Evolutionary conservation across 2,113 vertebrate genomes (phyloP), one percentile per base, ranked within the genome.

Genomic region (Thryonomys swinderianus): DNA sequence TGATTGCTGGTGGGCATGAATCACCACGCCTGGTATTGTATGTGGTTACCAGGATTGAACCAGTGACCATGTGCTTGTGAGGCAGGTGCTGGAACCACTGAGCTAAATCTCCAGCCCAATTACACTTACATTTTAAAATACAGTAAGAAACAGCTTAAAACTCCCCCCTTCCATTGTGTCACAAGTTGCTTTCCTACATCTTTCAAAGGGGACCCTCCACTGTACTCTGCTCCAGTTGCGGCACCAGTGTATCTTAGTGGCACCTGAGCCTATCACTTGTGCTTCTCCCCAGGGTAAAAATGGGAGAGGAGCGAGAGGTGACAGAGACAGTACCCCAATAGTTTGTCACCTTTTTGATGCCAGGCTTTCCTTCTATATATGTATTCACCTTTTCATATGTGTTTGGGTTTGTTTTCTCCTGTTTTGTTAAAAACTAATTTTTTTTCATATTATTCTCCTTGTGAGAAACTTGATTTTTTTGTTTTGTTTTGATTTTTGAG

Each of bases 321-420:
- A 0, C 4, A 81, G 40, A 94, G 66, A 57, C 32, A 74, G 80
- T 95, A 71, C 84, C 62, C 57, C 86, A 66, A 59, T 93, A 85
- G 91, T 76, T 7, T 57, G 82, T 91, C 69, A 80, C 67, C 87
- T 95, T 84, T 91, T 90, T 69, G 73, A 1, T 74, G 90, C 82
- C 87, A 92, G 4, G 32, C 64, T 83, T 96, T 82, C 79, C 91
- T 91, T 16, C 48, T 94, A 37, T 85, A 48, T 90, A 85, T 93
- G 61, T 40, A 79, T 45, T 34, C 79, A 71, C 64, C 45, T 37
- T 59, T 80, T n/a, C 5, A 0, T 93, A 32, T 94, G 69, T 80
- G 40, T 79, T 85, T 94, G 42, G 25, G 13, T 93, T 95, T 93
- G 66, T 95, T 90, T 95, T 80, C 62, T 94, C 80, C 45, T 71